A percentile compares a stretch with the other conserved stretches of the same genome.
phyloP scores from a whole-genome alignment of 2,113 vertebrate species.

The Motacilla tschutschensis region DNA sequence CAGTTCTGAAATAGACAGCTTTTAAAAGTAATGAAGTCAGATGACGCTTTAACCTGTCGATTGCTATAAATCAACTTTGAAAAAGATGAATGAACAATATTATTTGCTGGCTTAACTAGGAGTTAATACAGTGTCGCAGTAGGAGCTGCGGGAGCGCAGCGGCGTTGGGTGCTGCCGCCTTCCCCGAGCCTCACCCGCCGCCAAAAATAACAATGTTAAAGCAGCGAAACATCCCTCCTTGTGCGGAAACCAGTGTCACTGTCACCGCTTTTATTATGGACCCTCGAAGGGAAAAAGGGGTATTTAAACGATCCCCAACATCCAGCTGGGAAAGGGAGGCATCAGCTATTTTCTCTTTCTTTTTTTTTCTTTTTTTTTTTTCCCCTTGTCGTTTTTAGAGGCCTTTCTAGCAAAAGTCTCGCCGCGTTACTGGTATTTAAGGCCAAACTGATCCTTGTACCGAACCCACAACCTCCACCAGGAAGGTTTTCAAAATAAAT shows the following conservation, averaged over 20 bases:
- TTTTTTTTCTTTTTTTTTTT: too few species aligned
- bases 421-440: neutral
- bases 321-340: slow-evolving; percentile 40
- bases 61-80: slow-evolving; percentile 75
- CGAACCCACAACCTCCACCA: neutral
- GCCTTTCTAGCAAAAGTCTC: neutral
- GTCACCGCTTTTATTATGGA: slow-evolving; percentile 26
- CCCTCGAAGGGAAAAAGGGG: slow-evolving; percentile 19
- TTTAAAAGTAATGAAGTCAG: slow-evolving; percentile 81
- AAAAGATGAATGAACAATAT: slow-evolving; percentile 70
- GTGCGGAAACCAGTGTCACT: slow-evolving; percentile 21
- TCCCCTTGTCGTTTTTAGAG: neutral
- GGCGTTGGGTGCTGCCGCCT: slow-evolving; percentile 17
- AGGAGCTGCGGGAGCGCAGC: slow-evolving; percentile 11
- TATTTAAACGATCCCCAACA: slow-evolving; percentile 51
- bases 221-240: slow-evolving; percentile 3
- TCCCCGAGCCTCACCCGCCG: neutral
- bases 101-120: slow-evolving; percentile 50
- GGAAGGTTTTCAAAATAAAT: slow-evolving; percentile 3
- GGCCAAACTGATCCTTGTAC: neutral
- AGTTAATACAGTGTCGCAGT: slow-evolving; percentile 8
- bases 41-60: slow-evolving; percentile 77
- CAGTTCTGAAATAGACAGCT: slow-evolving; percentile 76
- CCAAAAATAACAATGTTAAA: neutral
- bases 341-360: neutral